Percentiles rank a stretch among this genome's conserved stretches.
Conservation (phyloP, 2,113 vertebrate species). For the Platysternon megacephalum region DNA sequence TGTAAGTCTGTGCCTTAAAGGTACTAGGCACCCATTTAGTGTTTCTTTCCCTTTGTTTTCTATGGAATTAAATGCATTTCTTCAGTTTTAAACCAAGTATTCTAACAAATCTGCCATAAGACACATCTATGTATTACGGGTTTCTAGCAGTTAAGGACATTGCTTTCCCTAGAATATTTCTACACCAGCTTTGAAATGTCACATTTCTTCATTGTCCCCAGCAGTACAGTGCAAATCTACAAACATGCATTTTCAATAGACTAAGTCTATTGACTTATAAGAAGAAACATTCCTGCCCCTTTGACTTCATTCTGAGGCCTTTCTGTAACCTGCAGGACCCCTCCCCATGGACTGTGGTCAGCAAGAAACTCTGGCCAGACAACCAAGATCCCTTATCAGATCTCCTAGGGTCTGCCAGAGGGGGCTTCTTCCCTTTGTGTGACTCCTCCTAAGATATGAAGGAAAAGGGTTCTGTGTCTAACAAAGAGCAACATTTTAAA, state of each 20-base stretch:
- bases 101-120: background rate
- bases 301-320: background rate
- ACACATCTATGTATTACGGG: conserved; percentile 15
- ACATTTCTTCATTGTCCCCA: background rate
- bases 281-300: background rate
- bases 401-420: background rate
- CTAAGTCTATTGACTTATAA: background rate
- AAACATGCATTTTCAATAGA: background rate
- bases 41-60: background rate
- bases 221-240: background rate
- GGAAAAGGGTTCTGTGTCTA: background rate
- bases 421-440: background rate
- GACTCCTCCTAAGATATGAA: background rate
- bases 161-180: background rate
- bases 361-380: background rate
- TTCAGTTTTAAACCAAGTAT: background rate
- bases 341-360: background rate
- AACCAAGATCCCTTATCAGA: background rate
- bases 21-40: background rate
- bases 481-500: background rate
- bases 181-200: conserved; percentile 6
- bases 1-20: background rate
- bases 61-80: background rate
- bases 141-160: conserved; percentile 16
- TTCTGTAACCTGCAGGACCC: background rate